Evolutionary conservation across 2,888 invertebrate species (phyloP), one percentile per base, ranked within the genome.

Genomic region (Dione vanillae): DNA sequence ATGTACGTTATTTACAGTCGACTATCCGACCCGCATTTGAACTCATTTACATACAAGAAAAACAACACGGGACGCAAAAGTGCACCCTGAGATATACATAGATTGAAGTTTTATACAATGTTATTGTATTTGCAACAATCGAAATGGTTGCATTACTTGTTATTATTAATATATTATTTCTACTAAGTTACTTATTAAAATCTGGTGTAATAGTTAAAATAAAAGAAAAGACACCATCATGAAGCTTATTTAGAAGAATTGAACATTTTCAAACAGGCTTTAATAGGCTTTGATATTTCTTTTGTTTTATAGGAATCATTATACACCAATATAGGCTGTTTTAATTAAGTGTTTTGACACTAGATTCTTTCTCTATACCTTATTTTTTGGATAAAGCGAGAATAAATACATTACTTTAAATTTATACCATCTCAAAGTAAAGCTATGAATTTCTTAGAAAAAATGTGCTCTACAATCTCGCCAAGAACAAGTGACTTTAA

Each of bases 11-110:
- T 41, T 27, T 27, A 5, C 27, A 27, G 2, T 3, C 14, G 10
- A 14, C 62, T 35, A 16, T 7, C 37, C 16, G n/a, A 16, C 47
- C 14, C 62, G 49, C 14, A 62, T 49, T 16, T 16, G 12, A 40
- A 12, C 35, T 64, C 62, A 58, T 69, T 71, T 51, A 65, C 70
- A 73, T 71, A 69, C 54, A 59, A 67, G 67, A 67, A 58, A 66
- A 71, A 73, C 61, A 68, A 62, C 43, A 47, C 19, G 8, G 41
- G 59, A 59, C 61, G 61, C 51, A 20, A 49, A 56, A 40, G 7
- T 59, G 47, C 52, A 20, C 61, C 65, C 45, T 51, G 67, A 8
- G 49, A 11, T 37, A 52, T 40, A 52, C 27, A 27, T 27, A 27
- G 56, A 49, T 58, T 58, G 20, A 6, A 47, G 5, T 27, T 56